Evolutionary conservation across 1,140 invertebrate species (phyloP).

Genomic region (Apolygus lucorum): DNA sequence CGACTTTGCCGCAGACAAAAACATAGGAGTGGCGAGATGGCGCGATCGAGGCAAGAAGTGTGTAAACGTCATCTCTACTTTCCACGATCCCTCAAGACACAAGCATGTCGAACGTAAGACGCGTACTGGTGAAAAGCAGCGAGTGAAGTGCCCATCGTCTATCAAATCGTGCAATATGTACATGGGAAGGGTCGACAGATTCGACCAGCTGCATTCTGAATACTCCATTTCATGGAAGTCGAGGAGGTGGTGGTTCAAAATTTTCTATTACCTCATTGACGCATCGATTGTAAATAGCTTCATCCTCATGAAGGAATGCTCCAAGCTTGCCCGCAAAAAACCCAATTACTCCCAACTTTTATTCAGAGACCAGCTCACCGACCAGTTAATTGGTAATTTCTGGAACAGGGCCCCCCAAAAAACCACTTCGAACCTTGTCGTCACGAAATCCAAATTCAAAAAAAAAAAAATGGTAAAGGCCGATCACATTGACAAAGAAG

Average conservation of each 20-base stretch:
- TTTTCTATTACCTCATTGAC: background rate
- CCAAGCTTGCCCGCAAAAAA: background rate
- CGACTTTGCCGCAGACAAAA: background rate
- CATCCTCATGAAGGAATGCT: background rate
- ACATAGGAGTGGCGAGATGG: slow-evolving; percentile 27
- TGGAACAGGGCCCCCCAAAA: background rate
- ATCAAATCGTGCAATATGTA: background rate
- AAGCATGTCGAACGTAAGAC: too few relatives aligned
- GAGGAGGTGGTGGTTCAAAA: background rate
- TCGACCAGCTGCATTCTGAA: background rate
- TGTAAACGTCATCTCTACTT: slow-evolving; percentile 17
- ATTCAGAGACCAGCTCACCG: background rate
- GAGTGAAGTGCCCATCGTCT: background rate
- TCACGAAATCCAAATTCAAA: background rate
- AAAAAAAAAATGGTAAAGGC: too few relatives aligned
- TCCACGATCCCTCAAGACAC: background rate
- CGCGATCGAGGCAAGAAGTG: slow-evolving; percentile 27
- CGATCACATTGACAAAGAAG: too few relatives aligned
- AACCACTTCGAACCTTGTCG: background rate
- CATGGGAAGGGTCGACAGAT: background rate
- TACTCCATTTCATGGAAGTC: background rate
- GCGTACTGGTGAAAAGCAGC: too few relatives aligned
- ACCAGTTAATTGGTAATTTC: background rate
- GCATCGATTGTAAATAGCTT: background rate
- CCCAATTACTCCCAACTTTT: background rate